Conservation (phyloP, 1,140 invertebrate species). For the Nilaparvata lugens region DNA sequence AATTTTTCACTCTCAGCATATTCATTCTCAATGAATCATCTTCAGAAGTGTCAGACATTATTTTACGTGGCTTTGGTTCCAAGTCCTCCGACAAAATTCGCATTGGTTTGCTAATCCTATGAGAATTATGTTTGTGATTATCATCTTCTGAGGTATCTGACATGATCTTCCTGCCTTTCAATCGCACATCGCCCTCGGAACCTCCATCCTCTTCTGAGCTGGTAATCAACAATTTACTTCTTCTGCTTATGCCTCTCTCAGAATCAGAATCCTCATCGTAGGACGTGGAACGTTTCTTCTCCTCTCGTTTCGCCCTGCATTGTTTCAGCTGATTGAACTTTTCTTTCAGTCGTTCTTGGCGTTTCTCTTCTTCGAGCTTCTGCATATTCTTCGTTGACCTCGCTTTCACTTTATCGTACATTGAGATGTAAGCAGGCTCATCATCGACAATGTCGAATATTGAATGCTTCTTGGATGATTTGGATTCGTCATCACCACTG, state of each 20-base stretch:
- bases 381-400: constrained; percentile 87
- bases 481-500: constrained; percentile 60
- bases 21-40: constrained; percentile 34
- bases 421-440: constrained; percentile 85
- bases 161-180: constrained; percentile 34
- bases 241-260: constrained; percentile 30
- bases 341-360: constrained; percentile 76
- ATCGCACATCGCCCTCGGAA: constrained; percentile 24
- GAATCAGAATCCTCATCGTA: constrained; percentile 73
- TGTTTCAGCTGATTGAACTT: constrained; percentile 84
- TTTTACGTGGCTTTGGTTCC: constrained; percentile 33
- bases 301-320: constrained; percentile 69
- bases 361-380: constrained; percentile 80
- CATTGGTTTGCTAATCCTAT: constrained; percentile 33
- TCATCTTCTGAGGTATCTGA: constrained; percentile 50
- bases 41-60: constrained; percentile 49
- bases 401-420: constrained; percentile 98
- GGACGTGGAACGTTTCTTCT: constrained; percentile 77
- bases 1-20: constrained; percentile 35
- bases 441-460: constrained; percentile 86
- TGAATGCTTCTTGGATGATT: constrained; percentile 70
- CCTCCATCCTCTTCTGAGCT: constrained; percentile 28
- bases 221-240: constrained; percentile 26
- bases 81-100: constrained; percentile 45
- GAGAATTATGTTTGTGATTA: constrained; percentile 19